These are phyloP conservation scores for Ephydatia muelleri DNA, from an alignment of 37 sponge, comb jelly and placozoan species.

Conservation along the genomic window DNA sequence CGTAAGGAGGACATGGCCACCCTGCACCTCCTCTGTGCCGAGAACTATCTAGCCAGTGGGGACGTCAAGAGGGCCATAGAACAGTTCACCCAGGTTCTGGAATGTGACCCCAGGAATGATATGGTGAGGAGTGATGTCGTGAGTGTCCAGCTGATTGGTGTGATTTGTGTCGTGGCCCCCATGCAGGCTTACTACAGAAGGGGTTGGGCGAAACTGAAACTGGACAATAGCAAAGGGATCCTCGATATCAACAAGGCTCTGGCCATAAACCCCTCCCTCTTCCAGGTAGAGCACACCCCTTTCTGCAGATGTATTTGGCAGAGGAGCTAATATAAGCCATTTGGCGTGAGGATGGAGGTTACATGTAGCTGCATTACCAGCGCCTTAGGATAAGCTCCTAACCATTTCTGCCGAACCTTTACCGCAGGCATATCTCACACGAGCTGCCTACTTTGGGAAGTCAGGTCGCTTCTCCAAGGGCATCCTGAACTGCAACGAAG, in stretches of 20 bases:
- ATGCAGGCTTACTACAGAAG: slow-evolving; percentile 79
- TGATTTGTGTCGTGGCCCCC: background rate
- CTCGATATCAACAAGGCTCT: slow-evolving; percentile 85
- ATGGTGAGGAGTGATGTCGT: slow-evolving; percentile 37
- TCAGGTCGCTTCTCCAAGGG: slow-evolving; percentile 78
- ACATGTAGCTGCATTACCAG: background rate
- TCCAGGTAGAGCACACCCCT: slow-evolving; percentile 39
- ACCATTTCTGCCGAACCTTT: background rate
- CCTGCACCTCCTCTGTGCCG: slow-evolving; percentile 75
- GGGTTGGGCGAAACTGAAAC: slow-evolving; percentile 76
- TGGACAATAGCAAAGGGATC: slow-evolving; percentile 43
- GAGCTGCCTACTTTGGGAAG: slow-evolving; percentile 80
- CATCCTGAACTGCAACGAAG: slow-evolving; percentile 96
- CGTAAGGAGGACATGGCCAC: slow-evolving; percentile 11
- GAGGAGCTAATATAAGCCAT: too few relatives aligned
- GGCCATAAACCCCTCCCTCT: slow-evolving; percentile 66
- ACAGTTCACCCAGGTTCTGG: slow-evolving; percentile 54
- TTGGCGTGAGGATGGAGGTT: background rate
- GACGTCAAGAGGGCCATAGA: slow-evolving; percentile 55
- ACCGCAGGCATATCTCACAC: slow-evolving; percentile 71
- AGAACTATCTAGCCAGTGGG: slow-evolving; percentile 47
- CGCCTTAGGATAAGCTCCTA: background rate
- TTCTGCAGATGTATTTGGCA: too few relatives aligned
- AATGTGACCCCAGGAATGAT: slow-evolving; percentile 33
- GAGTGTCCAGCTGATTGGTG: background rate